These are phyloP conservation scores for Microctenopoma stevenorrisi DNA, from an alignment of 2,797 vertebrate species.

Conservation along the genomic window DNA sequence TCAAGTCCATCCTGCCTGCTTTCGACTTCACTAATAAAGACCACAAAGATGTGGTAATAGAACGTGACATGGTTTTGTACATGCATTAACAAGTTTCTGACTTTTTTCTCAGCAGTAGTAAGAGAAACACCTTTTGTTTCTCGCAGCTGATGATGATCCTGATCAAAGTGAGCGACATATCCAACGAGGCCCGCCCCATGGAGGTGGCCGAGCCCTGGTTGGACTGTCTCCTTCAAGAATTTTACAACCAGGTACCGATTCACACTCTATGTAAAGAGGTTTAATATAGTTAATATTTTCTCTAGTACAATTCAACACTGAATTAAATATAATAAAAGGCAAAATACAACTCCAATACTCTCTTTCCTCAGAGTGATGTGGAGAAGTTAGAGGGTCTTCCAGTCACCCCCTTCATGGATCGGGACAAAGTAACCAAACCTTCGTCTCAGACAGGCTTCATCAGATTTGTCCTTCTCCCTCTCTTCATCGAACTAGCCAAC, in stretches of 20 bases:
- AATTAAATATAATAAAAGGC: not conserved
- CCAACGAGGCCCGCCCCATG: slow-evolving; percentile 86
- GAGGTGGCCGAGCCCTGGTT: slow-evolving; percentile 87
- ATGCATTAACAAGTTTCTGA: not conserved
- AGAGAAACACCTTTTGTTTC: too few species aligned
- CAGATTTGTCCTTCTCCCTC: slow-evolving; percentile 84
- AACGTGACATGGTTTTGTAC: not conserved
- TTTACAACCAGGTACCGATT: slow-evolving; percentile 84
- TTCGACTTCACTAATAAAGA: slow-evolving; percentile 86
- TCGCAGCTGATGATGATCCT: slow-evolving; percentile 85
- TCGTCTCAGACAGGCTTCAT: slow-evolving; percentile 87
- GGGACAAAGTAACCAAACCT: slow-evolving; percentile 86
- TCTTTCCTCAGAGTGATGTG: slow-evolving; percentile 80
- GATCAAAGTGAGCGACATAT: slow-evolving; percentile 88
- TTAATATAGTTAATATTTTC: not conserved
- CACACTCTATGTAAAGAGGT: not conserved
- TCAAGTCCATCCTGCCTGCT: slow-evolving; percentile 78
- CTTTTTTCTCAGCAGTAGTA: not conserved
- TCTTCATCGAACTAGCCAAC: slow-evolving; percentile 85
- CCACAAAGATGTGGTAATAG: slow-evolving; percentile 80
- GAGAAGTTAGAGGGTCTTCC: slow-evolving; percentile 87
- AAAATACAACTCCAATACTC: not conserved
- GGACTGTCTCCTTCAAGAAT: slow-evolving; percentile 86
- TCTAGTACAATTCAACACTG: too few species aligned
- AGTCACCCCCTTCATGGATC: slow-evolving; percentile 87